Evolutionary conservation across 2,113 vertebrate genomes (phyloP), one percentile per base, ranked within the genome.

Genomic region (Microcebus tavaratra): DNA sequence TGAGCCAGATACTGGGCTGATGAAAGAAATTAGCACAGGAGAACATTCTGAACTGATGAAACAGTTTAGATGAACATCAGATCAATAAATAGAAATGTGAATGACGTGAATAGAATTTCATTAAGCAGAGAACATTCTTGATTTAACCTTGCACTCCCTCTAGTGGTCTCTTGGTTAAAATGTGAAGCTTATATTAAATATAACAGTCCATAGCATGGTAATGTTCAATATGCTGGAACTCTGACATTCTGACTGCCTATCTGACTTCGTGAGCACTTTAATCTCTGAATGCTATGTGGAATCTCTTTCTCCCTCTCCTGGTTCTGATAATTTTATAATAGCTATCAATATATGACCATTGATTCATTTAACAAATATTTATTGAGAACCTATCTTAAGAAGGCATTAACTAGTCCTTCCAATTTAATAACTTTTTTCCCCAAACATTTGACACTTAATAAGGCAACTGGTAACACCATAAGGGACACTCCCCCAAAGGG

Each of bases 11-110:
- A 90, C 45, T 88, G 42, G 23, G 25, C 3, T 84, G 57, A 85
- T 92, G 75, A 82, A 90, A 88, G 48, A 96, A 96, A 94, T 88
- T 91, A 63, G 42, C 79, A 63, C 18, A 84, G 59, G 86, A 96
- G 92, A 95, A 96, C 90, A 96, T 50, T 88, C 36, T 89, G 90
- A 97, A 95, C 68, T 72, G 84, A 96, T 92, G 95, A 91, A 96
- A 96, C 55, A 76, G 73, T 91, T 91, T 90, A 94, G 67, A 95
- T 94, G 92, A 96, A 91, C 55, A 94, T 61, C 67, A 91, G 48
- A 87, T 96, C 68, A 95, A 93, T 91, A 94, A 92, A 97, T 34
- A 94, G 88, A 83, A 97, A 97, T n/a, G 73, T n/a, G 90, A 95
- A 90, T 94, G 92, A 96, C 27, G 31, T 82, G 89, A 90, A 87